Evolutionary conservation across 2,888 invertebrate genomes (phyloP).

Genomic region (Drosophila prolongata): DNA sequence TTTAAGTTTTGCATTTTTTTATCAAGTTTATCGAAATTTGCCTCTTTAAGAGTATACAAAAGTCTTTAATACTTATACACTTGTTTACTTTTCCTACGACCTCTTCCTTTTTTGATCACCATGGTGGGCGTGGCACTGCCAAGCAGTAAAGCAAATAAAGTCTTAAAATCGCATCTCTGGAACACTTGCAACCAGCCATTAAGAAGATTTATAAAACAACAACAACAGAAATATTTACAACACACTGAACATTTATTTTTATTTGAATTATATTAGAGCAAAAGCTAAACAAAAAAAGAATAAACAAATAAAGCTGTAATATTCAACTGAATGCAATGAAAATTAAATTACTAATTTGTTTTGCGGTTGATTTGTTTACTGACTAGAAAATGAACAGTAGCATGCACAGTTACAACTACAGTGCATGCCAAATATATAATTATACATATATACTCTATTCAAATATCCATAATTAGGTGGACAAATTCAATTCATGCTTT

Average conservation of each 20-base stretch:
- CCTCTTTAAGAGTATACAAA: background rate
- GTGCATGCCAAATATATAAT: background rate
- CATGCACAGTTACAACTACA: slow-evolving; percentile 3
- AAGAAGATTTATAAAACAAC: slow-evolving; percentile 17
- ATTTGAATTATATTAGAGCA: slow-evolving; percentile 7
- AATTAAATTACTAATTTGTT: slow-evolving; percentile 47
- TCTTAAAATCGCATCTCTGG: slow-evolving; percentile 23
- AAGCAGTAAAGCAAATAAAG: slow-evolving; percentile 50
- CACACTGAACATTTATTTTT: slow-evolving; percentile 17
- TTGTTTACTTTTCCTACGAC: too few species aligned
- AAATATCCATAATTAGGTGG: background rate
- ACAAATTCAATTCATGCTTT: too few species aligned
- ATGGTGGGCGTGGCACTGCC: background rate
- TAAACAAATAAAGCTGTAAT: slow-evolving; percentile 16
- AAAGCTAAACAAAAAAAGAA: background rate
- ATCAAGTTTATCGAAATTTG: background rate
- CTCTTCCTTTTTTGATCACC: too few species aligned
- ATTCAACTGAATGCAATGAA: slow-evolving; percentile 35
- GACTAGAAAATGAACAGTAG: slow-evolving; percentile 29
- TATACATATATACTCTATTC: background rate
- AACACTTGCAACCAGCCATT: slow-evolving; percentile 13
- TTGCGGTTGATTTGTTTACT: slow-evolving; percentile 44
- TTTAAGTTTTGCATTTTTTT: too few species aligned
- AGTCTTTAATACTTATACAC: background rate
- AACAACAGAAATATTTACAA: slow-evolving; percentile 3